Evolutionary conservation across 2,797 vertebrate species (phyloP).

Genomic region (Tapera naevia): DNA sequence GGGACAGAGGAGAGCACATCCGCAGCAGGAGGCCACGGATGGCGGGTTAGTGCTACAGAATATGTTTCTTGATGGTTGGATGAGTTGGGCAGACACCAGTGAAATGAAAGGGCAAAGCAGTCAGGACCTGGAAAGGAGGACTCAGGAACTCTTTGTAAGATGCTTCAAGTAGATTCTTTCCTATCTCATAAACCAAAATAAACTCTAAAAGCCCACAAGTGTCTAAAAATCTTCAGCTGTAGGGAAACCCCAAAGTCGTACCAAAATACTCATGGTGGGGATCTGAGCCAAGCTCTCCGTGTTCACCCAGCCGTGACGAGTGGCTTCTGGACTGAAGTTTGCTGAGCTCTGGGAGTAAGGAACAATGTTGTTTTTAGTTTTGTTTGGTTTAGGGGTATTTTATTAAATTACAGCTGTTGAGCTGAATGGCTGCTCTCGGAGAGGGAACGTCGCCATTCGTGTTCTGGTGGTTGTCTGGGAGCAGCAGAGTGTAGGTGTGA

Average conservation of each 20-base stretch:
- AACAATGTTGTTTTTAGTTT: background rate
- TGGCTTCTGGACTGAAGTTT: background rate
- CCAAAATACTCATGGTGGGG: background rate
- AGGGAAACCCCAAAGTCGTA: background rate
- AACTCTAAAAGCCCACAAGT: background rate
- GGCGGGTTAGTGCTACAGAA: background rate
- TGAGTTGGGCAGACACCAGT: background rate
- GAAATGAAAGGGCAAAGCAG: background rate
- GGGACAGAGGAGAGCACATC: background rate
- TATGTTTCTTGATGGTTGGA: background rate
- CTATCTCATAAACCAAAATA: background rate
- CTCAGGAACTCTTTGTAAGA: background rate
- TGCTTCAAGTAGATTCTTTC: background rate
- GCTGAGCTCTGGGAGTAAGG: background rate
- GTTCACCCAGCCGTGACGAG: background rate
- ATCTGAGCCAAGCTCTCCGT: background rate
- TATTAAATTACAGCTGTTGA: background rate
- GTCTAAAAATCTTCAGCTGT: background rate
- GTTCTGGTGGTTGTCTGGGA: constrained; percentile 15
- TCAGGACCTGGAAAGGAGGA: background rate
- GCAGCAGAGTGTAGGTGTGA: constrained; percentile 9
- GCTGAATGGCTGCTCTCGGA: background rate
- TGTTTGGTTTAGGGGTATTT: background rate
- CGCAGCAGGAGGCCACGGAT: background rate
- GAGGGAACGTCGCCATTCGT: background rate